Evolutionary conservation across 2,888 invertebrate genomes (phyloP), one percentile per base, ranked within the genome.

Genomic region (Exephanes ischioxanthus): DNA sequence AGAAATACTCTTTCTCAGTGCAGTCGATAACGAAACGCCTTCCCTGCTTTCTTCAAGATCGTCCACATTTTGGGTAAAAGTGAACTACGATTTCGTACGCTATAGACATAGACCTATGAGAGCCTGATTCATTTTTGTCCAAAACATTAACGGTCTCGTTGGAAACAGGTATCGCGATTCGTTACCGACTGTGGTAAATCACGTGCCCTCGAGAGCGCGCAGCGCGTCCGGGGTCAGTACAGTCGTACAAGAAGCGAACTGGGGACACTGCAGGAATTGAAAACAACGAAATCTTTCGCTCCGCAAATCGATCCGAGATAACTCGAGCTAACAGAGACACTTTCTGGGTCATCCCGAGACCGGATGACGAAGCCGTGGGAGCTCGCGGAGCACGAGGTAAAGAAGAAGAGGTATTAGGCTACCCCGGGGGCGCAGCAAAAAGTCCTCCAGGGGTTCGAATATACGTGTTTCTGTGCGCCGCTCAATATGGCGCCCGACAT

Each of bases 401-500:
- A 70, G 70, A 51, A 70, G 53, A n/a, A 33, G 70, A 48, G 41
- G 26, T 80, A 71, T 78, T 73, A 67, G 51, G 58, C 1, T 41
- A 45, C 37, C 16, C 37, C 30, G 14, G 30, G 55, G 45, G 48
- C 22, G 33, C 37, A 41, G 79, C 61, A 77, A 72, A 67, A 80
- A 84, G 55, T 77, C 67, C 67, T 72, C 70, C 55, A 30, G 26
- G 63, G 66, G 76, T 33, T 76, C 67, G 45, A 72, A 61, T 58
- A 22, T 55, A 72, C 30, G 30, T 51, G 61, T 51, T 22, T n/a
- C 22, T 66, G 63, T 73, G 73, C 73, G 78, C 73, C 72, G 75
- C 68, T 78, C 87, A 84, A 87, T 89, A 88, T 84, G 85, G 84
- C 75, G 87, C 55, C 66, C 77, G 61, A 86, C 84, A 88, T 88